Conservation (phyloP, 2,888 invertebrate species). For the Lagria hirta region DNA sequence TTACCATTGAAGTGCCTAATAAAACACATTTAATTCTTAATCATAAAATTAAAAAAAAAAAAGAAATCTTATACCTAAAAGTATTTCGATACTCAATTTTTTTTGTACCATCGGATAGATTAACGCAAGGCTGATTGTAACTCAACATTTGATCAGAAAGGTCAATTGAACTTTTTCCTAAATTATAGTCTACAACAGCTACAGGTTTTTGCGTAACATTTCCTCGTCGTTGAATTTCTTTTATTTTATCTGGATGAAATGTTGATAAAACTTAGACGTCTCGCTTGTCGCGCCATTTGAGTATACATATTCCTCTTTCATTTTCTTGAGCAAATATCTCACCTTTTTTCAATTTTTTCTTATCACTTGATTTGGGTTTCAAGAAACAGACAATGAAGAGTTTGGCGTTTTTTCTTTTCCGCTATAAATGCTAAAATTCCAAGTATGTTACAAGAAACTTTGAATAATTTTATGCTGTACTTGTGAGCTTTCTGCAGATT, state of each 20-base stretch:
- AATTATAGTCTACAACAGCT: slow-evolving; percentile 33
- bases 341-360: slow-evolving; percentile 24
- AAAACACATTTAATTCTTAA: too few species aligned
- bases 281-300: slow-evolving; percentile 42
- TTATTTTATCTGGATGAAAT: too few species aligned
- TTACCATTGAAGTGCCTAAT: slow-evolving; percentile 21
- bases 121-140: slow-evolving; percentile 17
- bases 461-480: slow-evolving; percentile 17
- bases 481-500: slow-evolving; percentile 13
- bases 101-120: slow-evolving; percentile 21
- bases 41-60: slow-evolving; percentile 2
- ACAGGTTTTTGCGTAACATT: slow-evolving; percentile 15
- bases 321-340: slow-evolving; percentile 15
- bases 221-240: too few species aligned
- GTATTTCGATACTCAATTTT: slow-evolving; percentile 22
- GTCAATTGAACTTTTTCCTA: slow-evolving; percentile 36
- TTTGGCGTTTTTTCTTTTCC: slow-evolving; percentile 18
- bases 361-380: slow-evolving; percentile 31
- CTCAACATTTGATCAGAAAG: slow-evolving; percentile 35
- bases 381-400: too few species aligned
- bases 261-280: slow-evolving; percentile 41
- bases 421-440: slow-evolving; percentile 14
- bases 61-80: slow-evolving; percentile 1
- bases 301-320: slow-evolving; percentile 30
- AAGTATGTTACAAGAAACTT: slow-evolving; percentile 14